Percentiles rank a stretch among this genome's conserved stretches.
phyloP scores from a whole-genome alignment of 2,888 invertebrate species.

The Coronaproctus castanopsis region DNA sequence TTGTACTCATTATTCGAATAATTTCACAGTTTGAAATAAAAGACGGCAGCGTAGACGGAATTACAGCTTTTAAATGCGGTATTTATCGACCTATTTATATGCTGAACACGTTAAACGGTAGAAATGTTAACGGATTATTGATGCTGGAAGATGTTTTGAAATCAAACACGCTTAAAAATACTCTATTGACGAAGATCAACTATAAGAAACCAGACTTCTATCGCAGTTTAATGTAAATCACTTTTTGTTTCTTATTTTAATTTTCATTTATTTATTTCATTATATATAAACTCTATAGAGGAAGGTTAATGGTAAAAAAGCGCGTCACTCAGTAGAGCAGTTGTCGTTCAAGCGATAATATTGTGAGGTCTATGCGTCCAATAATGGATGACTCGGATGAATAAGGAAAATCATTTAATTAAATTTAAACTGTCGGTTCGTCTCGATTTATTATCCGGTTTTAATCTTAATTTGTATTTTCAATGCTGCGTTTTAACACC shows the following conservation, averaged over 20 bases:
- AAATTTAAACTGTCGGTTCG: too few species aligned
- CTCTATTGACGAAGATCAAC: conserved; percentile 2
- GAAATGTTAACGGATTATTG: conserved; percentile 1
- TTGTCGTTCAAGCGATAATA: too few species aligned
- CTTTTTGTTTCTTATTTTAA: background rate
- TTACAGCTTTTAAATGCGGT: conserved; percentile 11
- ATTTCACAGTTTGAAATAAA: too few species aligned
- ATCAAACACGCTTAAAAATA: conserved; percentile 8
- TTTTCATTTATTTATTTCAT: background rate
- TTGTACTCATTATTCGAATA: too few species aligned
- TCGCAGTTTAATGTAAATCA: conserved; percentile 3
- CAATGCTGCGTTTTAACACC: too few species aligned
- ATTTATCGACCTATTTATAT: conserved; percentile 3
- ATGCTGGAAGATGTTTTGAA: background rate
- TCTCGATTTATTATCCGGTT: too few species aligned
- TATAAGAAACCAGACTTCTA: conserved; percentile 2
- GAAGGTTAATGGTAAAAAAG: background rate
- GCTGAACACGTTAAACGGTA: conserved; percentile 8
- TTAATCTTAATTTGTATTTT: too few species aligned
- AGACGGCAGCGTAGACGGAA: background rate
- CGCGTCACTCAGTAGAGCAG: too few species aligned
- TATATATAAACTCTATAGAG: background rate
- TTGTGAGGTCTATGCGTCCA: too few species aligned
- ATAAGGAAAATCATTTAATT: too few species aligned
- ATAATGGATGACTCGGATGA: too few species aligned